A percentile compares a stretch with the other conserved stretches of the same genome.
Conservation (phyloP, 2,888 invertebrate species). For the Allygus modestus region DNA sequence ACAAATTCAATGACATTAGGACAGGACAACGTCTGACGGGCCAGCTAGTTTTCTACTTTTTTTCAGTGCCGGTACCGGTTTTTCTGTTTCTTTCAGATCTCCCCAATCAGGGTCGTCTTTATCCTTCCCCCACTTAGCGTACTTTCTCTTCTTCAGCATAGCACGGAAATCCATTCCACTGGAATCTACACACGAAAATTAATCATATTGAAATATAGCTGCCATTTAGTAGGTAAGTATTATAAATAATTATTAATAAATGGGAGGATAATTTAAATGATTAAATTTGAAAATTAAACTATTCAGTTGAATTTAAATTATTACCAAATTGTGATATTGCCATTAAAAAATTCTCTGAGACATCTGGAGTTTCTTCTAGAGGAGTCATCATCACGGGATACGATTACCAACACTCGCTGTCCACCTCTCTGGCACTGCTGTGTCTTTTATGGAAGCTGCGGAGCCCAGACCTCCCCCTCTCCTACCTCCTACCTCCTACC, state of each 20-base stretch:
- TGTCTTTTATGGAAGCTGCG: not conserved
- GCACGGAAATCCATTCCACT: constrained; percentile 99
- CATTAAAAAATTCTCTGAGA: constrained; percentile 42
- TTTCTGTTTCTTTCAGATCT: constrained; percentile 94
- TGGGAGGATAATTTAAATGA: no score
- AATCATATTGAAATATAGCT: not conserved
- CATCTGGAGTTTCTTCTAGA: not conserved
- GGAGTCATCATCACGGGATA: constrained; percentile 3
- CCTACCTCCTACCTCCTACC: not conserved
- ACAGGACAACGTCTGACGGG: no score
- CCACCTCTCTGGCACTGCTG: not conserved
- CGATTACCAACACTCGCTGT: no score
- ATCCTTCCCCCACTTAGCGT: constrained; percentile 94
- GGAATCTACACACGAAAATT: constrained; percentile 81
- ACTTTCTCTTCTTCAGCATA: constrained; percentile 97
- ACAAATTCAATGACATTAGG: no score
- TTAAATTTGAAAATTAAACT: no score
- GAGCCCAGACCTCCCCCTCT: not conserved
- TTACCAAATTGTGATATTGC: constrained; percentile 35
- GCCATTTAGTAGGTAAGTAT: constrained; percentile 21
- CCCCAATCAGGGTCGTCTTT: constrained; percentile 96
- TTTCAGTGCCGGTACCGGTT: constrained; percentile 90
- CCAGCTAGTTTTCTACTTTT: constrained; percentile 97
- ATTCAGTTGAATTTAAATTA: not conserved
- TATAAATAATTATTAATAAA: constrained; percentile 16